A percentile compares a stretch with the other conserved stretches of the same genome.
phyloP scores from a whole-genome alignment of 1,140 invertebrate species.

The Heterodera schachtii region DNA sequence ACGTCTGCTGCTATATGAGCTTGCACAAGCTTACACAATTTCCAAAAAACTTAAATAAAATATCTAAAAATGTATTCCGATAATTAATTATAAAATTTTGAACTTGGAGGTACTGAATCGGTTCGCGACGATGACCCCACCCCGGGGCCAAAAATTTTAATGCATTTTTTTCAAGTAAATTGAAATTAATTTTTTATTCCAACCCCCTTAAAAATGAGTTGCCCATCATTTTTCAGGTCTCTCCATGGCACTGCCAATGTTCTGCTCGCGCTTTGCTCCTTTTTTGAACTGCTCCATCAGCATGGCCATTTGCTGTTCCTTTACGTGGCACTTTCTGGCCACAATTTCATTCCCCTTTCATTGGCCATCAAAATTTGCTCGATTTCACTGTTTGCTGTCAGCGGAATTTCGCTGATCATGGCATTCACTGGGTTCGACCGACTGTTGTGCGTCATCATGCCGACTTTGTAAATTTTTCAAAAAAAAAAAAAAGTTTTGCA shows the following conservation, averaged over 20 bases:
- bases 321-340: conserved; percentile 9
- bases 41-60: too few relatives aligned
- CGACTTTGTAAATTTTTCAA: not conserved
- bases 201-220: too few relatives aligned
- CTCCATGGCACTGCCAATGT: conserved; percentile 11
- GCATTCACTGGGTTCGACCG: conserved; percentile 24
- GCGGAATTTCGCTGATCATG: not conserved
- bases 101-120: too few relatives aligned
- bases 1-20: too few relatives aligned
- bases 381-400: conserved; percentile 11
- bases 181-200: not conserved
- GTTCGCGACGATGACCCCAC: too few relatives aligned
- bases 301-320: conserved; percentile 20
- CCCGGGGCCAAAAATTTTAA: not conserved
- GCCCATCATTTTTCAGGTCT: not conserved
- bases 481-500: too few relatives aligned
- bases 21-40: too few relatives aligned
- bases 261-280: conserved; percentile 18
- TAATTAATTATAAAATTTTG: too few relatives aligned
- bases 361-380: not conserved
- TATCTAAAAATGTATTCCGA: too few relatives aligned
- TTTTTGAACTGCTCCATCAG: conserved; percentile 24
- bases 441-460: conserved; percentile 18
- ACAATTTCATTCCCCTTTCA: conserved; percentile 10
- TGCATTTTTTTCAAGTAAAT: not conserved